Evolutionary conservation across 2,888 invertebrate genomes (phyloP).

Genomic region (Penaeus monodon): DNA sequence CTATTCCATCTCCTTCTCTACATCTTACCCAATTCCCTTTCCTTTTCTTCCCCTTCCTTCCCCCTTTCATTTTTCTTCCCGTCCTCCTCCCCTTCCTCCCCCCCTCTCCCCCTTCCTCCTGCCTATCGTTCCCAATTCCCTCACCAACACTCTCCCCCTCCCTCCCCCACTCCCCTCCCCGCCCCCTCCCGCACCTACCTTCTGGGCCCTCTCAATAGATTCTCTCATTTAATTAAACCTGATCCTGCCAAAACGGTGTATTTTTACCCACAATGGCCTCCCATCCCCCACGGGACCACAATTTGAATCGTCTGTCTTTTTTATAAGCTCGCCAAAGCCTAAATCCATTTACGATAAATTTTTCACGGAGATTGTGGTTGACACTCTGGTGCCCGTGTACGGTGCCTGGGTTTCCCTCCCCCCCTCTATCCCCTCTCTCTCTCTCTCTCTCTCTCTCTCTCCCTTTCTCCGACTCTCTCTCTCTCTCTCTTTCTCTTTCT

Average conservation of each 20-base stretch:
- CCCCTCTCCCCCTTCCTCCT: not conserved
- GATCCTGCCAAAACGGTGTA: constrained; percentile 32
- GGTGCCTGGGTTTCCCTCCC: not conserved
- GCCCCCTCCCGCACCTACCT: not conserved
- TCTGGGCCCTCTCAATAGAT: constrained; percentile 42
- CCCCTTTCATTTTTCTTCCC: not conserved
- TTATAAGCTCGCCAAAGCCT: constrained; percentile 46
- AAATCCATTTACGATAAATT: constrained; percentile 54
- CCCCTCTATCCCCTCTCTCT: not conserved
- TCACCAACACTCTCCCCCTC: too few species aligned
- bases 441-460: not conserved
- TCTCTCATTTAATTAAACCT: constrained; percentile 49
- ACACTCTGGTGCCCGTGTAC: constrained; percentile 9
- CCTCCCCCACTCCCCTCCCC: not conserved
- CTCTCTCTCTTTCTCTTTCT: constrained; percentile 1
- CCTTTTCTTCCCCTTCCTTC: not conserved
- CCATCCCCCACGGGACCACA: constrained; percentile 36
- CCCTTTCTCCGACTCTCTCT: not conserved
- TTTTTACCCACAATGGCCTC: constrained; percentile 25
- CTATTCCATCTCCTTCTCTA: constrained; percentile 1
- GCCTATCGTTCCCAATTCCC: too few species aligned
- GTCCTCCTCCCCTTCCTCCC: not conserved
- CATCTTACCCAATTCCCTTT: not conserved
- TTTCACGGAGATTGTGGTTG: constrained; percentile 48
- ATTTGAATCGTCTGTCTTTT: constrained; percentile 46